A percentile compares a stretch with the other conserved stretches of the same genome.
phyloP scores from a whole-genome alignment of 2,797 vertebrate genomes.

The Periophthalmus magnuspinnatus region DNA sequence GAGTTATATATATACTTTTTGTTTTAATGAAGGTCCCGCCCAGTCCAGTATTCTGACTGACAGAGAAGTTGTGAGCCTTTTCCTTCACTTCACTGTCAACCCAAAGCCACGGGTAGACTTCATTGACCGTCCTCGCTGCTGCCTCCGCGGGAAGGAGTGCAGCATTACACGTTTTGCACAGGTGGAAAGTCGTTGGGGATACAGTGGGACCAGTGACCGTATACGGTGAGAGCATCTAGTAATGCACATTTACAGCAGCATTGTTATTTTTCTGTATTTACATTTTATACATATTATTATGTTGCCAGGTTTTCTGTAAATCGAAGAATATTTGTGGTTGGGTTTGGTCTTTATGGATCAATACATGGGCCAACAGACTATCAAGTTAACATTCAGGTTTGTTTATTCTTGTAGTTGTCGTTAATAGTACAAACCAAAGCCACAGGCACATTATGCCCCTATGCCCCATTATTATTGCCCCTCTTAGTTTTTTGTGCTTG shows the following conservation, averaged over 20 bases:
- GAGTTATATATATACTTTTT: background rate
- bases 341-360: slow-evolving; percentile 96
- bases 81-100: slow-evolving; percentile 98
- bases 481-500: background rate
- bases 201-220: slow-evolving; percentile 95
- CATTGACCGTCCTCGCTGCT: slow-evolving; percentile 93
- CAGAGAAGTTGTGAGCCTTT: slow-evolving; percentile 94
- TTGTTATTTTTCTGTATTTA: background rate
- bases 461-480: background rate
- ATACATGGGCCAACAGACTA: slow-evolving; percentile 98
- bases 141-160: slow-evolving; percentile 94
- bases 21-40: slow-evolving; percentile 72
- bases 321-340: slow-evolving; percentile 93
- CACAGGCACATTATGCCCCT: no score
- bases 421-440: background rate
- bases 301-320: slow-evolving; percentile 90
- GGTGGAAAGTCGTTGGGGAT: slow-evolving; percentile 98
- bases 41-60: slow-evolving; percentile 89
- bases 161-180: slow-evolving; percentile 94
- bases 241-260: background rate
- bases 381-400: slow-evolving; percentile 98
- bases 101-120: slow-evolving; percentile 96
- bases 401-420: background rate
- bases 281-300: background rate
- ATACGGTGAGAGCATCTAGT: slow-evolving; percentile 81